Evolutionary conservation across 2,113 vertebrate genomes (phyloP).

Genomic region (Halcyon senegalensis): DNA sequence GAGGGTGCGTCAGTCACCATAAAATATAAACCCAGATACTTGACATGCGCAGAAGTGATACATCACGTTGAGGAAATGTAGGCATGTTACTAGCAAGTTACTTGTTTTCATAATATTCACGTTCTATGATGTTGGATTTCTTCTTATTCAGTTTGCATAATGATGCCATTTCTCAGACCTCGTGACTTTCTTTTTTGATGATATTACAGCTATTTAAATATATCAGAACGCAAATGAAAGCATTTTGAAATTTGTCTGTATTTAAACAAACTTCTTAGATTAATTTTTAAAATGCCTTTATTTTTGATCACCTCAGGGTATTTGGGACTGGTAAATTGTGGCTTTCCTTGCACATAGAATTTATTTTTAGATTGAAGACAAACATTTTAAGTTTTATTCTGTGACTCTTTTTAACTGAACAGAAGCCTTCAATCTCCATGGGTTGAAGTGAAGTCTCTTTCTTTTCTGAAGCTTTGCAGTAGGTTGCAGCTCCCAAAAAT

Average conservation of each 20-base stretch:
- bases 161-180: not conserved
- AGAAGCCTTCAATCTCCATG: not conserved
- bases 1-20: not conserved
- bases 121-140: not conserved
- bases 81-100: fast-evolving
- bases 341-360: not conserved
- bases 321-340: not conserved
- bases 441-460: not conserved
- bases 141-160: not conserved
- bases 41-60: not conserved
- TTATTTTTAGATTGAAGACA: not conserved
- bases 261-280: not conserved
- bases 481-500: not conserved
- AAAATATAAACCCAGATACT: not conserved
- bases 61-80: not conserved
- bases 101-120: not conserved
- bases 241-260: not conserved
- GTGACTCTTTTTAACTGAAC: not conserved
- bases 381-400: not conserved
- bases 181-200: not conserved
- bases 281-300: not conserved
- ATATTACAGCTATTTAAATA: not conserved
- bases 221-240: not conserved
- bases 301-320: not conserved
- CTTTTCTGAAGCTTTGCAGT: not conserved